Evolutionary conservation across 2,113 vertebrate genomes (phyloP).

Genomic region (Mellivora capensis): DNA sequence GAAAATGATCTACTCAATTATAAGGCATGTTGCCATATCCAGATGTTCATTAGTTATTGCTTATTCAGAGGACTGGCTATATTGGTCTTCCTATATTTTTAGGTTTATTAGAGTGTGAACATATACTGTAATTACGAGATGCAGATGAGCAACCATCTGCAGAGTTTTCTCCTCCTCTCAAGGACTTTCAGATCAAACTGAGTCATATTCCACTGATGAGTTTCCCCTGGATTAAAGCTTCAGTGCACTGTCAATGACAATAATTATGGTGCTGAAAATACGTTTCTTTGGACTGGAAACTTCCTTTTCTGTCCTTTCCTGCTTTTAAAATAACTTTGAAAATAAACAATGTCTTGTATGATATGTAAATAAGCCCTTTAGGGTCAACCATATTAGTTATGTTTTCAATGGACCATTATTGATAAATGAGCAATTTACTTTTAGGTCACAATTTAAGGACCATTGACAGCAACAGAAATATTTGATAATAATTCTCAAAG

Average conservation of each 20-base stretch:
- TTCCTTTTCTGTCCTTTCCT: slow-evolving; percentile 49
- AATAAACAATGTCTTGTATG: slow-evolving; percentile 43
- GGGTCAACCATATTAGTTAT: slow-evolving; percentile 29
- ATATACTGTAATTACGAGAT: slow-evolving; percentile 71
- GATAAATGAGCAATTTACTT: slow-evolving; percentile 35
- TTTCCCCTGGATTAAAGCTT: slow-evolving; percentile 75
- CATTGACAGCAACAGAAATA: not conserved
- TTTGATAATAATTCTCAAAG: not conserved
- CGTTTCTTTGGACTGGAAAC: slow-evolving; percentile 52
- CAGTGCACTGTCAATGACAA: slow-evolving; percentile 64
- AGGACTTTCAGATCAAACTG: slow-evolving; percentile 74
- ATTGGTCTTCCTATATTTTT: slow-evolving; percentile 69
- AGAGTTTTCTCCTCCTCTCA: slow-evolving; percentile 67
- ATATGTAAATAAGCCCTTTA: slow-evolving; percentile 54
- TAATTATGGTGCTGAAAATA: slow-evolving; percentile 69
- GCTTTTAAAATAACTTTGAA: slow-evolving; percentile 61
- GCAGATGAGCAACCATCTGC: slow-evolving; percentile 76
- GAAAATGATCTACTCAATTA: slow-evolving; percentile 61
- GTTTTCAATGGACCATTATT: not conserved
- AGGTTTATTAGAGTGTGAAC: slow-evolving; percentile 72
- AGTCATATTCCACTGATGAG: slow-evolving; percentile 71
- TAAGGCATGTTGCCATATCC: slow-evolving; percentile 57
- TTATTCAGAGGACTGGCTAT: slow-evolving; percentile 71
- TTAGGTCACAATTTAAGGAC: not conserved
- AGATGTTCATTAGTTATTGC: slow-evolving; percentile 74